phyloP scores from a whole-genome alignment of 2,113 vertebrate genomes.

The Propithecus coquereli region DNA sequence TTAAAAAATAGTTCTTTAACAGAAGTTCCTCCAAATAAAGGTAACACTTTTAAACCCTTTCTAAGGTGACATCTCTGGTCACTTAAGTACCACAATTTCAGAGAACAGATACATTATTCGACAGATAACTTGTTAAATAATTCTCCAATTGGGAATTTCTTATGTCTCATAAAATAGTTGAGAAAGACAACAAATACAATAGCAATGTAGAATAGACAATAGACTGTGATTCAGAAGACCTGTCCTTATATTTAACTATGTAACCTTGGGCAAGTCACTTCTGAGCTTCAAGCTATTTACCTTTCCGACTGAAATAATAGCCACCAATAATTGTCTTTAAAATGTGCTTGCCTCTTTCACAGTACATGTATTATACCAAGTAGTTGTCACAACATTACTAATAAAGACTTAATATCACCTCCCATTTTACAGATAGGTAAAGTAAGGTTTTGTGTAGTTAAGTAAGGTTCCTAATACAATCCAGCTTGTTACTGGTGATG shows the following conservation, averaged over 20 bases:
- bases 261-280: not conserved
- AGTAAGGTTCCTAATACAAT: not conserved
- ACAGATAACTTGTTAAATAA: constrained; percentile 29
- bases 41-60: not conserved
- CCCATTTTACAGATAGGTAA: not conserved
- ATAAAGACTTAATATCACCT: constrained; percentile 1
- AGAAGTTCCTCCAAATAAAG: constrained; percentile 11
- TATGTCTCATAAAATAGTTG: not conserved
- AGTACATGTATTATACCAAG: not conserved
- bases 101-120: not conserved
- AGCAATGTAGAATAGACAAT: not conserved
- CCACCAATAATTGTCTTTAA: not conserved
- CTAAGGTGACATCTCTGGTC: not conserved
- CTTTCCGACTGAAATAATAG: not conserved
- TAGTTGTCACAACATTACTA: not conserved
- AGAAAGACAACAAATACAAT: not conserved
- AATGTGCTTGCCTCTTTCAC: not conserved
- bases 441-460: not conserved
- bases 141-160: not conserved
- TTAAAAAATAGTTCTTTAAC: not conserved
- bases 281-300: not conserved
- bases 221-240: not conserved
- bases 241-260: not conserved
- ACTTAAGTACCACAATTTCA: constrained; percentile 9
- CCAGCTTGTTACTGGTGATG: not conserved